Base-by-base conservation (phyloP, 2,797 vertebrate genomes). In the Dermochelys coriacea region DNA sequence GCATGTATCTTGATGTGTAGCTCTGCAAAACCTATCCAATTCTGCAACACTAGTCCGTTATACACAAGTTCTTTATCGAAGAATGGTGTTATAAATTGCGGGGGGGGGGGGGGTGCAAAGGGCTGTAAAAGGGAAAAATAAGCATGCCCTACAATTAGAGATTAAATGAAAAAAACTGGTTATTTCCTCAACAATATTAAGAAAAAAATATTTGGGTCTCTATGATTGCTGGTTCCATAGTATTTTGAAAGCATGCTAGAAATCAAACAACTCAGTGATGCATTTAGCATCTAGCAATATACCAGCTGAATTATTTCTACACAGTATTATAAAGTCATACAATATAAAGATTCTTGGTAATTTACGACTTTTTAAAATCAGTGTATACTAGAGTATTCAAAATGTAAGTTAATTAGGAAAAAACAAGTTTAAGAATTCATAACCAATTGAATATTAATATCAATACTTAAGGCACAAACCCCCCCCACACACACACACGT, bases 1-100 rank as follows among this genome's bases (percentile, higher is more conserved):
- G 98, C 99, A 99, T 99, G 98, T 98, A 99, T 99, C 99, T 98
- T 98, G 98, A 98, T 98, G 98, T 98, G 98, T 97, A 98, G 98
- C 98, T 97, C 98, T 96, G 95, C 98, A 98, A 98, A 98, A 98
- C 95, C 98, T 97, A 98, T 98, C 98, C 97, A 97, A 98, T 98
- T 98, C 98, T 95, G 93, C 91, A 97, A 95, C 97, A 97, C 96
- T 97, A 96, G 97, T 96, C 97, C 96, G 97, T 98, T 98, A 97
- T 87, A 96, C 27, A 88, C 82, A 64, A 87, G 95, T 97, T 98
- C 96, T 98, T 98, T 97, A 98, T 98, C 95, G 97, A 90, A 96
- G 94, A 97, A 95, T 80, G 87, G 97, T 85, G 96, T 97, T 98
- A 98, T 97, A 98, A 98, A 98, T 97, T 82, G 86, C n/a, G n/a